Conservation (phyloP, 2,113 vertebrate species). For the Numenius arquata region DNA sequence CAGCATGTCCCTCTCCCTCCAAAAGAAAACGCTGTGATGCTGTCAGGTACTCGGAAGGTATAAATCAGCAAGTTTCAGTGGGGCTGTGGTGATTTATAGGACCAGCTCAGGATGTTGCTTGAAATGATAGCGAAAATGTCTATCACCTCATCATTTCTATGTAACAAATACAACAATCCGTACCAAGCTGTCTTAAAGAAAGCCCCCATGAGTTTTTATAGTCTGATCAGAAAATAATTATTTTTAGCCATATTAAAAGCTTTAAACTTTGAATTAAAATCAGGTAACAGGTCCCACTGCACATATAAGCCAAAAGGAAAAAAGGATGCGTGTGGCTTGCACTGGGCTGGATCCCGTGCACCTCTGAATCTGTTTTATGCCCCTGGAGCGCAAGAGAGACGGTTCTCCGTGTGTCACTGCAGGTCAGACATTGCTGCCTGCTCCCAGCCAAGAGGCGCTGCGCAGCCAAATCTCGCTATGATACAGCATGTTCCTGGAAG, state of each 20-base stretch:
- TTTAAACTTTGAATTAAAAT: neutral
- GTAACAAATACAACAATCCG: neutral
- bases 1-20: neutral
- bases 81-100: neutral
- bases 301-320: neutral
- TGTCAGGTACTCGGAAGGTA: neutral
- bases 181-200: neutral
- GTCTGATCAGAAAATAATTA: neutral
- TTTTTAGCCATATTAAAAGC: neutral
- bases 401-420: neutral
- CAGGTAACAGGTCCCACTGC: neutral
- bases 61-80: neutral
- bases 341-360: neutral
- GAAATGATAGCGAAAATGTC: neutral
- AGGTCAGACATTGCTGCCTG: constrained; percentile 2
- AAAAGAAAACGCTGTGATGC: accelerated
- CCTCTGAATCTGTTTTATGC: neutral
- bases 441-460: constrained; percentile 25
- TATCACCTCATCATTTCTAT: neutral
- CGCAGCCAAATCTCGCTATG: neutral
- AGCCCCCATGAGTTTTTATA: accelerated
- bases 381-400: neutral
- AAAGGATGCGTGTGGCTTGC: accelerated
- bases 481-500: constrained; percentile 48
- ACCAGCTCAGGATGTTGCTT: neutral